A percentile compares a stretch with the other conserved stretches of the same genome.
Evolutionary conservation across 2,113 vertebrate genomes (phyloP).

Genomic region (Trachemys scripta): DNA sequence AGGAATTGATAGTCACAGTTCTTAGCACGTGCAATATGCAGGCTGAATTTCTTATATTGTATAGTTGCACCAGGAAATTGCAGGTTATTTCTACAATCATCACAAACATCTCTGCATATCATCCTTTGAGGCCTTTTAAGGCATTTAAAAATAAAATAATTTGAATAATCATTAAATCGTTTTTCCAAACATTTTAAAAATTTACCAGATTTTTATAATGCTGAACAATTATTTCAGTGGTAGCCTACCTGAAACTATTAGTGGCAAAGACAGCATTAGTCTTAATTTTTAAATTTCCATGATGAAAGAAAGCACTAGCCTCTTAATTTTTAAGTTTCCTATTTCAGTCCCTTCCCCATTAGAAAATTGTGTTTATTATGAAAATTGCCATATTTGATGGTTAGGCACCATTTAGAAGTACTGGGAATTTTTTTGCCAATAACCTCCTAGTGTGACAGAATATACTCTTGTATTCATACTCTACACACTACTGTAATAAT

Average conservation of each 20-base stretch:
- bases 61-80: background rate
- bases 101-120: background rate
- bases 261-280: fast-evolving
- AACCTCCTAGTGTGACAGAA: too few species aligned
- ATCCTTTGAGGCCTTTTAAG: background rate
- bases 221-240: background rate
- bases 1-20: conserved; percentile 10
- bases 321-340: background rate
- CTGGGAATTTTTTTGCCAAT: too few species aligned
- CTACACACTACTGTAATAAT: too few species aligned
- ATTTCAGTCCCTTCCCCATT: background rate
- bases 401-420: too few species aligned
- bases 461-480: too few species aligned
- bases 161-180: background rate
- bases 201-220: fast-evolving
- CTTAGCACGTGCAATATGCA: background rate
- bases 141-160: background rate
- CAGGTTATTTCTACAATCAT: background rate
- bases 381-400: background rate
- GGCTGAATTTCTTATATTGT: background rate
- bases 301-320: background rate
- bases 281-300: background rate
- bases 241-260: background rate
- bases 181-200: background rate
- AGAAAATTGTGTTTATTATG: background rate